These are phyloP conservation scores for Vollenhovia emeryi DNA, from an alignment of 1,140 invertebrate species.

Conservation along the genomic window DNA sequence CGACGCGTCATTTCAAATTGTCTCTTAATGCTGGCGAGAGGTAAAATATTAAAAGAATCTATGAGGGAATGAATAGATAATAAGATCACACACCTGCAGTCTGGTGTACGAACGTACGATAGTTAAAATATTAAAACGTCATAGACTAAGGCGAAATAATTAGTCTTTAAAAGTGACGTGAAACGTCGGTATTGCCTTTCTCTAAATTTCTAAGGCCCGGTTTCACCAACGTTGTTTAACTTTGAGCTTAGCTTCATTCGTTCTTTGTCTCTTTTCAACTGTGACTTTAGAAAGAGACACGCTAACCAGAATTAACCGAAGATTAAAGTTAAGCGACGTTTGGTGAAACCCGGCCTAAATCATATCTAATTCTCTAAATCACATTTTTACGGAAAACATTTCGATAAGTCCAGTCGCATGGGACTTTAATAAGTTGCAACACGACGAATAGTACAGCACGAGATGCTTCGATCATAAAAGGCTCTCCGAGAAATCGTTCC, in stretches of 20 bases:
- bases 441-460: not conserved
- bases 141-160: not conserved
- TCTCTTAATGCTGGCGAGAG: slow-evolving; percentile 4
- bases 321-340: too few species aligned
- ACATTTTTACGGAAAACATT: not conserved
- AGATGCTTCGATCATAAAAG: not conserved
- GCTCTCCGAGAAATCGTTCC: not conserved
- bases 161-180: not conserved
- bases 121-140: not conserved
- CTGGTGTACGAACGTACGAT: not conserved
- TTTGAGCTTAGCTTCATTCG: too few species aligned
- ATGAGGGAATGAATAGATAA: not conserved
- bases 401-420: not conserved
- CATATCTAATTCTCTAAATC: too few species aligned
- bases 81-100: slow-evolving; percentile 4
- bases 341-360: too few species aligned
- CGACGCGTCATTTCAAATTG: not conserved
- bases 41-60: slow-evolving; percentile 16
- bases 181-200: not conserved
- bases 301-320: too few species aligned
- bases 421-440: not conserved
- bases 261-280: too few species aligned
- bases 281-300: too few species aligned
- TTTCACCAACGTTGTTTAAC: too few species aligned
- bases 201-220: too few species aligned